Conservation (phyloP, 2,888 invertebrate species). For the Orthosia incerta region DNA sequence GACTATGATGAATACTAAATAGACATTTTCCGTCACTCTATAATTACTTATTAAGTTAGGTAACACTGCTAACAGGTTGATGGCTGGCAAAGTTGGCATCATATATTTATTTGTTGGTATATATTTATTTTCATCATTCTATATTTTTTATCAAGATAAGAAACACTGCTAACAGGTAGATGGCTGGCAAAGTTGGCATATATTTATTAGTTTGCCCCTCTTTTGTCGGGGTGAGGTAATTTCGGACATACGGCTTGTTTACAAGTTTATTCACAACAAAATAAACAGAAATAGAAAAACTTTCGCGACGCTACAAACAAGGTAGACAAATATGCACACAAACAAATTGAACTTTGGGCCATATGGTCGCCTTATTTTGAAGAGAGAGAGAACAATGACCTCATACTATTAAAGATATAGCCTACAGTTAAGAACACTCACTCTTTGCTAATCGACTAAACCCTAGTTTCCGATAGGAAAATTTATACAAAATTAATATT, state of each 20-base stretch:
- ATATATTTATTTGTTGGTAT: too few relatives aligned
- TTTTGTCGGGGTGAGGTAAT: conserved; percentile 28
- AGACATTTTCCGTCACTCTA: too few relatives aligned
- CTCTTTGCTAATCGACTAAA: too few relatives aligned
- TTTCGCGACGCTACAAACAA: conserved; percentile 51
- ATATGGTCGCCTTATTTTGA: conserved; percentile 23
- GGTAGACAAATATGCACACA: conserved; percentile 28
- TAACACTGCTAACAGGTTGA: too few relatives aligned
- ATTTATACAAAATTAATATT: too few relatives aligned
- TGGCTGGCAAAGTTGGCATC: too few relatives aligned
- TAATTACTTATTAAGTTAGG: background rate
- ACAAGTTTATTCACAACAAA: conserved; percentile 36
- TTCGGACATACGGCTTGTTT: conserved; percentile 13
- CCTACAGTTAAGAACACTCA: too few relatives aligned
- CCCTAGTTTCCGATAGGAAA: too few relatives aligned
- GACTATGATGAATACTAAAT: too few relatives aligned
- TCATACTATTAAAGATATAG: background rate
- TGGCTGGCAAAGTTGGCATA: conserved; percentile 11
- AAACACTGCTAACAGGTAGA: background rate
- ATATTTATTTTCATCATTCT: background rate
- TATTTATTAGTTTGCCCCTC: conserved; percentile 33
- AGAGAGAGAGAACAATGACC: background rate
- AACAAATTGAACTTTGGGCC: conserved; percentile 17
- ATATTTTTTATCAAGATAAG: background rate
- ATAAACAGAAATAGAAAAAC: conserved; percentile 45